These are phyloP conservation scores for Babyrousa celebensis DNA, from an alignment of 2,797 vertebrate species.

Conservation along the genomic window DNA sequence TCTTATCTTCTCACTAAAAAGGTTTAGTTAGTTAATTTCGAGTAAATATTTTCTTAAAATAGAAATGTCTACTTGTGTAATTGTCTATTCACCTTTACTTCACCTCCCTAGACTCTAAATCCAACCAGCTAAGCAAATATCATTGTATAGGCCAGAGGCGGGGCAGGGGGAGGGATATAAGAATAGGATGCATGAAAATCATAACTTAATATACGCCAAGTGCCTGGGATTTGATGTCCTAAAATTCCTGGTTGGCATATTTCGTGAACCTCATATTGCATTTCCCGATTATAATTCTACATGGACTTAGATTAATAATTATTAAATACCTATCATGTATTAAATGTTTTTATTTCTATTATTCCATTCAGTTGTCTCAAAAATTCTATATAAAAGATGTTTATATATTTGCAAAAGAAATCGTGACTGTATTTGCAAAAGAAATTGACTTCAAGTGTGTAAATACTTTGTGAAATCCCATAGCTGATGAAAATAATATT, in stretches of 20 bases:
- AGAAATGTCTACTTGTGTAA: not conserved
- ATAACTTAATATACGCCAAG: not conserved
- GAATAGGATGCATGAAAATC: not conserved
- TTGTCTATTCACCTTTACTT: not conserved
- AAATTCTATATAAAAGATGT: not conserved
- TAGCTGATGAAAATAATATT: not conserved
- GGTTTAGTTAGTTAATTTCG: not conserved
- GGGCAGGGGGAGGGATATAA: not conserved
- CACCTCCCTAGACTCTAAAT: not conserved
- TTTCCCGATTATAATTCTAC: slow-evolving; percentile 7
- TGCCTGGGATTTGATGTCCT: not conserved
- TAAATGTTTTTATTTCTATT: not conserved
- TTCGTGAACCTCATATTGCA: not conserved
- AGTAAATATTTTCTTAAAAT: slow-evolving; percentile 34
- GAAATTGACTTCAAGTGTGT: not conserved
- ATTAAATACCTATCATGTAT: not conserved
- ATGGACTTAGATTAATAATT: slow-evolving; percentile 35
- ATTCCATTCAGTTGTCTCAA: slow-evolving; percentile 1
- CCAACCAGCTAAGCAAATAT: not conserved
- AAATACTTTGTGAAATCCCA: slow-evolving; percentile 6
- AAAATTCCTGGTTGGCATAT: not conserved
- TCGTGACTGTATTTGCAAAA: slow-evolving; percentile 33
- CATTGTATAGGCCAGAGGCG: not conserved
- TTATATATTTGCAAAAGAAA: slow-evolving; percentile 47
- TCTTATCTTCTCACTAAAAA: not conserved